A percentile compares a stretch with the other conserved stretches of the same genome.
phyloP scores from a whole-genome alignment of 2,113 vertebrate genomes.

The Oenanthe oenanthe region DNA sequence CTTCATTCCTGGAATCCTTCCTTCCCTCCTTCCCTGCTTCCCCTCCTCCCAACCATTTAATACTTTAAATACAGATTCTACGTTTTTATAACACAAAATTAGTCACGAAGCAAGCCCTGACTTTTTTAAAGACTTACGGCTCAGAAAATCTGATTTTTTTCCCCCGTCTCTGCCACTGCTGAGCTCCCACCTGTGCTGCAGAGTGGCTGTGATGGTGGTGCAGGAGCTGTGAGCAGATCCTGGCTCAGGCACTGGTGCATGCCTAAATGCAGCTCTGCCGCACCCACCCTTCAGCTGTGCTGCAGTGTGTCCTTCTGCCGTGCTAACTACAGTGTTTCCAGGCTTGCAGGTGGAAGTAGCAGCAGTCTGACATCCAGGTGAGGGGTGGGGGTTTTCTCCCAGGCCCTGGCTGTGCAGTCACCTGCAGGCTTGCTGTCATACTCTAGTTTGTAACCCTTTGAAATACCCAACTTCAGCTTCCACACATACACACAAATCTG shows the following conservation, averaged over 20 bases:
- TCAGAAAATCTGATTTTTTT: background rate
- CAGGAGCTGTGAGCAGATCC: background rate
- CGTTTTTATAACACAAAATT: background rate
- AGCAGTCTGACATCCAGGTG: accelerated
- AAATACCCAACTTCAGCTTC: background rate
- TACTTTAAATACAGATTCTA: background rate
- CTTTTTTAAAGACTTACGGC: background rate
- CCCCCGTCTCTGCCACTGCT: background rate
- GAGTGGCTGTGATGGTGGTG: too few species aligned
- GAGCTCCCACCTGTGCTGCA: too few species aligned
- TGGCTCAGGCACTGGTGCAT: background rate
- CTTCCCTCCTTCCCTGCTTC: too few species aligned
- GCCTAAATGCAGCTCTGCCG: background rate
- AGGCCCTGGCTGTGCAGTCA: background rate
- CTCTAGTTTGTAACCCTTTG: background rate
- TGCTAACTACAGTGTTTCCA: background rate
- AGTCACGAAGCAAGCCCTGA: background rate
- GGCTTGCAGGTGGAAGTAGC: background rate
- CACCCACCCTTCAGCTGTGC: background rate
- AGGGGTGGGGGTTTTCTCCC: background rate
- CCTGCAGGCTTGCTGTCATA: background rate
- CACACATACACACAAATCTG: accelerated
- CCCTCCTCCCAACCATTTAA: background rate
- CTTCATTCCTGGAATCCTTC: too few species aligned
- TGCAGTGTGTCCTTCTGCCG: background rate